Evolutionary conservation across 2,113 vertebrate genomes (phyloP).

Genomic region (Xerus inauris): DNA sequence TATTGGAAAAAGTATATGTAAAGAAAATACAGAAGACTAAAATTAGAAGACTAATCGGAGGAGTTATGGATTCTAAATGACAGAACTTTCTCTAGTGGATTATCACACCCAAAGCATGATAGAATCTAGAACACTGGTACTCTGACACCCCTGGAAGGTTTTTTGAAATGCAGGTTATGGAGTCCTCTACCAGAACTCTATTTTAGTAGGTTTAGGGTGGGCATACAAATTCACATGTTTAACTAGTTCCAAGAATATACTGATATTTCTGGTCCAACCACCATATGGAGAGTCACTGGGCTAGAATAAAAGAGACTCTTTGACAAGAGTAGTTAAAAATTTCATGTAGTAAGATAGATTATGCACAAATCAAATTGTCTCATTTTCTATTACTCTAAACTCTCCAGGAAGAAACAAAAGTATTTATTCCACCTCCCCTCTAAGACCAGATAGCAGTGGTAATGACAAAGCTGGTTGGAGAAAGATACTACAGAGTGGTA

Average conservation of each 20-base stretch:
- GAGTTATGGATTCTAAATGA: neutral
- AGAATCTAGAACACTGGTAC: neutral
- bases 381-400: neutral
- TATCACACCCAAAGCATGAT: neutral
- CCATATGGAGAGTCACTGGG: neutral
- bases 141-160: neutral
- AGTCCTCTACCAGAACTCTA: neutral
- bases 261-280: neutral
- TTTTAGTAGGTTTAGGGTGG: neutral
- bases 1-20: neutral
- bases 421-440: neutral
- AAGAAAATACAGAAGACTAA: neutral
- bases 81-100: neutral
- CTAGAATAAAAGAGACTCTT: conserved; percentile 20
- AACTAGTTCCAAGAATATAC: neutral
- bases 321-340: neutral
- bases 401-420: neutral
- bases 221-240: neutral
- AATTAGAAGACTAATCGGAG: neutral
- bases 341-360: neutral
- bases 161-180: neutral
- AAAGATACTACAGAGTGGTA: neutral
- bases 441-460: neutral
- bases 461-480: neutral
- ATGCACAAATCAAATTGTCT: neutral